A percentile compares a stretch with the other conserved stretches of the same genome.
These are phyloP conservation scores for Natator depressus DNA, from an alignment of 2,113 vertebrate genomes.

Conservation along the genomic window DNA sequence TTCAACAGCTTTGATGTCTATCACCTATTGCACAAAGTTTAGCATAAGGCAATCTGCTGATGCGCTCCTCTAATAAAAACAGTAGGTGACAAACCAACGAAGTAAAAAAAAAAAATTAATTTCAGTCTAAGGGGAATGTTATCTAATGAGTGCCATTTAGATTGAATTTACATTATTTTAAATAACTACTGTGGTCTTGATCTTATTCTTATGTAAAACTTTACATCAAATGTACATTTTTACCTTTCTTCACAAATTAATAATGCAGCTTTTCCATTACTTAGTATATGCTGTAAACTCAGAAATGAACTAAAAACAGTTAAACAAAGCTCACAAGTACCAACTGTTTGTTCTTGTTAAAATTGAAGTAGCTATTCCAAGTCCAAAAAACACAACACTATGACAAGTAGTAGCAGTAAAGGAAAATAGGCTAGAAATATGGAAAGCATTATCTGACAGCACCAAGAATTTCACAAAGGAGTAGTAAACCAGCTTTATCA, in stretches of 20 bases:
- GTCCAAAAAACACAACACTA: not conserved
- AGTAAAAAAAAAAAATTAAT: not conserved
- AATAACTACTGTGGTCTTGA: not conserved
- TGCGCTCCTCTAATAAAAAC: not conserved
- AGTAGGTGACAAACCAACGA: not conserved
- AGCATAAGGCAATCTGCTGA: not conserved
- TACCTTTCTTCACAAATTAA: not conserved
- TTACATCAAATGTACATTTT: not conserved
- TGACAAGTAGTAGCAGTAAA: not conserved
- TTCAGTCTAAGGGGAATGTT: not conserved
- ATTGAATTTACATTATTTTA: not conserved
- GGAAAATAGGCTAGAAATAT: not conserved
- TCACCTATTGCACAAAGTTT: not conserved
- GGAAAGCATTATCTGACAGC: constrained; percentile 21
- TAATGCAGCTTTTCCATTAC: constrained; percentile 1
- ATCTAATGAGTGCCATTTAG: not conserved
- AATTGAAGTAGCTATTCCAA: not conserved
- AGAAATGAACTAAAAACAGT: constrained; percentile 8
- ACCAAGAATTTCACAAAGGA: not conserved
- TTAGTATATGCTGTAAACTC: not conserved
- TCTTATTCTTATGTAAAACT: not conserved
- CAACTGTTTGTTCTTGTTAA: not conserved
- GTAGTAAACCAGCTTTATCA: constrained; percentile 27
- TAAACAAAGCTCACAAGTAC: not conserved
- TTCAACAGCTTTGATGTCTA: not conserved